Conservation (phyloP, 2,888 invertebrate species). For the Heliconius cydno region DNA sequence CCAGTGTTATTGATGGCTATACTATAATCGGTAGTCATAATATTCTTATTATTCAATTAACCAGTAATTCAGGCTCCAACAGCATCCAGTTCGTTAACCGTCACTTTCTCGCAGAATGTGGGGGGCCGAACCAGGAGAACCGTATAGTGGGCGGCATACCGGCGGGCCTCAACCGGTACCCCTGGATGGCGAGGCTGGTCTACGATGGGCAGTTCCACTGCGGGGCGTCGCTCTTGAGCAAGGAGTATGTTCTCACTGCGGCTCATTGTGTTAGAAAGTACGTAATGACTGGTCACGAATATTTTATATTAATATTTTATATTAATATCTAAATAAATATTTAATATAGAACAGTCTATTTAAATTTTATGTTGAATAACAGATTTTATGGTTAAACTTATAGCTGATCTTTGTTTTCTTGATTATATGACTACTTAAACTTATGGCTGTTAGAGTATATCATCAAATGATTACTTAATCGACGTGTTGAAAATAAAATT, state of each 20-base stretch:
- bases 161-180: conserved; percentile 91
- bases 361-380: background rate
- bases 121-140: conserved; percentile 92
- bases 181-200: conserved; percentile 93
- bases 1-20: background rate
- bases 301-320: background rate
- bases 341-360: background rate
- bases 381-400: background rate
- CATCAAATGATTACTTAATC: background rate
- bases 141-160: conserved; percentile 93
- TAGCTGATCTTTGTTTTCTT: no score
- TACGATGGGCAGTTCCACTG: conserved; percentile 96
- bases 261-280: conserved; percentile 93
- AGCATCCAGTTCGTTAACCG: conserved; percentile 58
- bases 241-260: conserved; percentile 93
- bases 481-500: background rate
- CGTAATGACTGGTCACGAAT: conserved; percentile 47
- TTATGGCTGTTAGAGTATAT: background rate
- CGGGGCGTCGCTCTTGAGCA: conserved; percentile 91
- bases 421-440: no score
- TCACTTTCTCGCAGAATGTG: conserved; percentile 87
- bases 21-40: background rate
- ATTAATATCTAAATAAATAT: background rate
- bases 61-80: conserved; percentile 45
- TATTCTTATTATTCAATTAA: conserved; percentile 40